A percentile compares a stretch with the other conserved stretches of the same genome.
Evolutionary conservation across 2,797 vertebrate species (phyloP).

Genomic region (Sebastes hubbsi): DNA sequence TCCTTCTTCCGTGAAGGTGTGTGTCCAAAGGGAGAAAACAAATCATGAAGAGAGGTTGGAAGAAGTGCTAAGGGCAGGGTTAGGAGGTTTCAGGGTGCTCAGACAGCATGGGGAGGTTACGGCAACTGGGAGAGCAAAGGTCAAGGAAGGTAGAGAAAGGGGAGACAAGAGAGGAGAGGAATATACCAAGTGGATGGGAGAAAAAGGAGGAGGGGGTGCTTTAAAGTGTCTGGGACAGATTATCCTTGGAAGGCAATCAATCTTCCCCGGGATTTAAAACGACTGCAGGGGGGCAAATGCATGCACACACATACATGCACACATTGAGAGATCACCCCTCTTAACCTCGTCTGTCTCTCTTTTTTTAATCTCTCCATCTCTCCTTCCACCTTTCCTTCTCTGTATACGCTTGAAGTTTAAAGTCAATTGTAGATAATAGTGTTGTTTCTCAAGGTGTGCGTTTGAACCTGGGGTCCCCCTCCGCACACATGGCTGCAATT

Average conservation of each 20-base stretch:
- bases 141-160: conserved; percentile 53
- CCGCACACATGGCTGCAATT: conserved; percentile 74
- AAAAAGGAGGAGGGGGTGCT: conserved; percentile 2
- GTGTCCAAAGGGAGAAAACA: conserved; percentile 13
- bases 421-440: conserved; percentile 65
- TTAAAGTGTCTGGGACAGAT: conserved; percentile 79
- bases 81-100: conserved; percentile 20
- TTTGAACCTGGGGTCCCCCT: conserved; percentile 60
- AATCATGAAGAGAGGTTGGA: conserved; percentile 5
- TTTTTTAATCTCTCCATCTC: conserved; percentile 52
- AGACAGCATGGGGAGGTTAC: conserved; percentile 57
- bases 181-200: conserved; percentile 36
- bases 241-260: conserved; percentile 79
- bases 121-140: conserved; percentile 57
- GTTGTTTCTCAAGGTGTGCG: conserved; percentile 66
- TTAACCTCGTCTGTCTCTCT: conserved; percentile 58
- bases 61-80: background rate
- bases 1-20: background rate
- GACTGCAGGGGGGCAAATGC: conserved; percentile 33
- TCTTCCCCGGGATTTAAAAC: conserved; percentile 64
- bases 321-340: conserved; percentile 50
- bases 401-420: conserved; percentile 37
- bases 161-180: conserved; percentile 23
- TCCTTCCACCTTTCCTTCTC: conserved; percentile 37
- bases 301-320: conserved; percentile 20